Conservation (phyloP, 2,113 vertebrate species). For the Sialia sialis region DNA sequence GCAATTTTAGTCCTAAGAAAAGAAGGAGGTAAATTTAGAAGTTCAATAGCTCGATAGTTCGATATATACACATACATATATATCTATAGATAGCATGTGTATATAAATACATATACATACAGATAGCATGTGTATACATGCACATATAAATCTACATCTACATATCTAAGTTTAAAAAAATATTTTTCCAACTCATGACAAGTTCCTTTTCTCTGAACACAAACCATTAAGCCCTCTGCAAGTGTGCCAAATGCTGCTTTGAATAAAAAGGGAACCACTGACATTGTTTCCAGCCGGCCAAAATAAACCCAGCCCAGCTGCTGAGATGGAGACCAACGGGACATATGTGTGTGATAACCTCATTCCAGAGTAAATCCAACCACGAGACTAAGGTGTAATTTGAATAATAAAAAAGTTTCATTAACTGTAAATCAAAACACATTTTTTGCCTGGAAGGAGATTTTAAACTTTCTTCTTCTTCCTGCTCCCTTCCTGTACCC, state of each 20-base stretch:
- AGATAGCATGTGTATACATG: background rate
- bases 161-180: background rate
- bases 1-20: background rate
- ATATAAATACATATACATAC: background rate
- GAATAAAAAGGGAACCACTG: constrained; percentile 36
- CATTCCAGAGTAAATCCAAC: constrained; percentile 13
- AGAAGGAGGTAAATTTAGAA: background rate
- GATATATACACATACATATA: background rate
- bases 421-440: constrained; percentile 41
- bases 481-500: background rate
- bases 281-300: constrained; percentile 1
- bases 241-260: constrained; percentile 17
- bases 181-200: background rate
- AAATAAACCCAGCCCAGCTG: constrained; percentile 23
- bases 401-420: constrained; percentile 35
- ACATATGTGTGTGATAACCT: constrained; percentile 16
- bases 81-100: background rate
- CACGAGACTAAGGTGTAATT: constrained; percentile 30
- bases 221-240: background rate
- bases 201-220: constrained; percentile 19
- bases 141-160: background rate
- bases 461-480: constrained; percentile 34
- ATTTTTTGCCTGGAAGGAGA: constrained; percentile 19
- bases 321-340: background rate
- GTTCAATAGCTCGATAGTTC: background rate